Base-by-base conservation (phyloP, 2,888 invertebrate species). In the Oligia latruncula region DNA sequence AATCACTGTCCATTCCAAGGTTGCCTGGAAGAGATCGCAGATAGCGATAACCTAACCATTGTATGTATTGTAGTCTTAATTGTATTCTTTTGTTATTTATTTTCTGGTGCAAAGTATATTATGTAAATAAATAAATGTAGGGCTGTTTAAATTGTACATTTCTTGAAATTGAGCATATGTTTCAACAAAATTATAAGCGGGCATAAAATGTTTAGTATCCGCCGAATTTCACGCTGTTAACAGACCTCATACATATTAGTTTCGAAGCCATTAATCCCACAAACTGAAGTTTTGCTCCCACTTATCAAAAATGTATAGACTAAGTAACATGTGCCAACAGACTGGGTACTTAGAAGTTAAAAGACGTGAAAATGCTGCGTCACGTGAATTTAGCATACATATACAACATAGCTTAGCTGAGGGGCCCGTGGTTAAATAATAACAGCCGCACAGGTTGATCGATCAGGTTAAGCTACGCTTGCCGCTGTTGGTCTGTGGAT, bases 281-380 rank as follows among this genome's bases (percentile, higher is more conserved):
- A 35, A 15, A 46, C 74, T 35, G 20, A 46, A 84, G 58, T 78
- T 78, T 68, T 78, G 35, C 40, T 64, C 46, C 46, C 29, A 35
- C 46, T 62, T 58, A 80, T 81, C 43, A 83, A 85, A 80, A 85
- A 83, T 85, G 13, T 75, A 85, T 71, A n/a, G 64, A 64, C 43
- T 60, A 46, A 64, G 64, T 23, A 70, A 35, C 80, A 52, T 65
- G 52, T 60, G 80, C 40, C n/a, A 23, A 52, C 40, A 65, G n/a
- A 43, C 52, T 40, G 62, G n/a, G 0, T 43, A 2, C 71, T 62
- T 71, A 52, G 11, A 23, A 35, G 29, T 23, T 58, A 46, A 43
- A 71, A 70, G 13, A 17, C 29, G 29, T 52, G 9, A 40, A 67
- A 43, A 67, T 60, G 1, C n/a, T 29, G 35, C 20, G n/a, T 58